A percentile compares a stretch with the other conserved stretches of the same genome.
These are phyloP conservation scores for Forbesichthys agassizii DNA, from an alignment of 2,113 vertebrate genomes.

Conservation along the genomic window DNA sequence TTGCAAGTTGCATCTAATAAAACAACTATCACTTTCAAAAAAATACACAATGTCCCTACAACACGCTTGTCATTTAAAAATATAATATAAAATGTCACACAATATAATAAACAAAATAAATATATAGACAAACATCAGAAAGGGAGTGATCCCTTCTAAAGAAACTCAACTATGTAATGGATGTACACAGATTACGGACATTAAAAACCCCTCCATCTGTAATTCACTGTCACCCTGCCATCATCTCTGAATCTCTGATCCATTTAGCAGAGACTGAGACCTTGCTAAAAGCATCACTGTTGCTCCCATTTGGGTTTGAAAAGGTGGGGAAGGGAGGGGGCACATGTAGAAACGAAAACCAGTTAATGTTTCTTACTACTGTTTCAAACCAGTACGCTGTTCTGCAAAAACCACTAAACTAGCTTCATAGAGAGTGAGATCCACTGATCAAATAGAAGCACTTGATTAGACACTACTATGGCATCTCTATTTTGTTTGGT, in stretches of 20 bases:
- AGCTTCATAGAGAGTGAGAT: constrained; percentile 59
- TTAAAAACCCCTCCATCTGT: constrained; percentile 75
- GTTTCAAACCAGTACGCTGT: constrained; percentile 72
- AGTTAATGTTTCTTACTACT: constrained; percentile 67
- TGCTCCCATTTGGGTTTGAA: constrained; percentile 71
- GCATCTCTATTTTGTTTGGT: constrained; percentile 57
- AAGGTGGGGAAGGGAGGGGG: constrained; percentile 35
- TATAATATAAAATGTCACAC: constrained; percentile 39
- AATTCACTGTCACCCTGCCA: constrained; percentile 75
- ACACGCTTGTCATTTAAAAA: constrained; percentile 50
- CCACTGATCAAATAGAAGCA: constrained; percentile 71
- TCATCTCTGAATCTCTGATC: constrained; percentile 77
- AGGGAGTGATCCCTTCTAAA: constrained; percentile 72
- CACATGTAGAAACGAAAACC: constrained; percentile 56
- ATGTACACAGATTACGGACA: constrained; percentile 71
- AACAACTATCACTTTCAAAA: constrained; percentile 48
- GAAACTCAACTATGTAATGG: constrained; percentile 75
- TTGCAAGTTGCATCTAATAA: constrained; percentile 37
- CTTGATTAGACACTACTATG: constrained; percentile 55
- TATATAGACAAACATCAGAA: constrained; percentile 51
- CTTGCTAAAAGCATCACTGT: constrained; percentile 74
- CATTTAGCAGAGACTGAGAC: constrained; percentile 74
- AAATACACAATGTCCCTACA: constrained; percentile 68
- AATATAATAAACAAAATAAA: constrained; percentile 28
- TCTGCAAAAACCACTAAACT: constrained; percentile 70